Evolutionary conservation across 2,113 vertebrate species (phyloP), one percentile per base, ranked within the genome.

Genomic region (Seriola dumerili): DNA sequence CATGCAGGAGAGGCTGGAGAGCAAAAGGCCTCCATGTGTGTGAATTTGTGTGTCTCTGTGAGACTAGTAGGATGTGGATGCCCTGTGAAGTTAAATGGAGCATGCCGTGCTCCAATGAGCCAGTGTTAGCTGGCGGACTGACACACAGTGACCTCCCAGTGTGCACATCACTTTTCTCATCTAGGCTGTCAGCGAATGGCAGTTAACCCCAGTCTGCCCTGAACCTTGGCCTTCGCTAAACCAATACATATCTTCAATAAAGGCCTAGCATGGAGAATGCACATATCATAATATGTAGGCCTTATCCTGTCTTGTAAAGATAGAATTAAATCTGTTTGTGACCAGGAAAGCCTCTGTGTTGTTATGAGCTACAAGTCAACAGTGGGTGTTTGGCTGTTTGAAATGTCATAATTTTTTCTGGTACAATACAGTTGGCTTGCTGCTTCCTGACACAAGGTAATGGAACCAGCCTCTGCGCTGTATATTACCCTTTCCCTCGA

Each of bases 1-100:
- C 78, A 83, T 75, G 55, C 44, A 80, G 76, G 59, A 67, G 57
- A 72, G 36, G 42, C 70, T 52, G 13, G 57, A 44, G 36, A 77
- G 21, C 55, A n/a, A 61, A 65, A 38, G 84, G 76, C 36, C 55
- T 68, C 40, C 11, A 5, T 54, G 29, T 42, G 34, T 84, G 48
- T 32, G 57, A 59, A 14, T 50, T 8, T 62, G 10, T 52, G 36
- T 78, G 29, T 62, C 55, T 63, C 48, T 52, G 63, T 38, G 57
- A 58, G 59, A 61, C 62, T 63, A 11, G 34, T 72, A 44, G 58
- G 55, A 85, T 81, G 80, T 67, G 81, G 70, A 83, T 74, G 86
- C 80, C 68, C 80, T 86, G 81, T 80, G 83, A 90, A 88, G 91
- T 93, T 91, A 93, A 95, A 93, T 90, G 89, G 82, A 93, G 91